A percentile compares a stretch with the other conserved stretches of the same genome.
Evolutionary conservation across 2,888 invertebrate genomes (phyloP).

Genomic region (Creontiades dilutus): DNA sequence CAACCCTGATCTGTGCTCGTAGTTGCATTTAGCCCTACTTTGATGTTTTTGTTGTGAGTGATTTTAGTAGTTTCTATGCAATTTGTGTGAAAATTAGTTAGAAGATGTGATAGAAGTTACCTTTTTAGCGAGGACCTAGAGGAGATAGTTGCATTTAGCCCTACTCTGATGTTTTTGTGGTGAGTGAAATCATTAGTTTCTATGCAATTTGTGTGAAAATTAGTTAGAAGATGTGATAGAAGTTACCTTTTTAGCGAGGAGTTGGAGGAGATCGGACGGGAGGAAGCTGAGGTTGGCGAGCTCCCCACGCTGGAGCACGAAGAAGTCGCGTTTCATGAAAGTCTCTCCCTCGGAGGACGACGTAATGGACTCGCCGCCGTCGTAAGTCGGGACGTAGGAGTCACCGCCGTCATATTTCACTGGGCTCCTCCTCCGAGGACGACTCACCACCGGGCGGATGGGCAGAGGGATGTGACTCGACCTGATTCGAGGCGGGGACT

Average conservation of each 20-base stretch:
- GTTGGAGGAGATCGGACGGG: slow-evolving; percentile 81
- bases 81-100: no score
- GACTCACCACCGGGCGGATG: slow-evolving; percentile 76
- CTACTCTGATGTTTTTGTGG: no score
- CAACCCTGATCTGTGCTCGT: no score
- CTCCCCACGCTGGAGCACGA: slow-evolving; percentile 78
- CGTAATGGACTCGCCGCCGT: slow-evolving; percentile 76
- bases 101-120: no score
- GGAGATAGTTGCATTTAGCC: no score
- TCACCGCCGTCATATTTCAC: slow-evolving; percentile 76
- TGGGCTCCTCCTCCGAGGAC: slow-evolving; percentile 77
- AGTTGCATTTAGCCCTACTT: no score
- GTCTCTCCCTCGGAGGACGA: slow-evolving; percentile 76
- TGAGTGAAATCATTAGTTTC: no score
- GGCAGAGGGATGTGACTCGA: slow-evolving; percentile 77
- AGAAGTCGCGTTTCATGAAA: slow-evolving; percentile 58
- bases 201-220: no score
- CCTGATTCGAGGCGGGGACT: slow-evolving; percentile 45
- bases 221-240: no score
- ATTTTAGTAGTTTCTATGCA: no score
- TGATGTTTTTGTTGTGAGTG: no score
- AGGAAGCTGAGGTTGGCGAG: slow-evolving; percentile 80
- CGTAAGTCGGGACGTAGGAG: slow-evolving; percentile 75
- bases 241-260: slow-evolving; percentile 81
- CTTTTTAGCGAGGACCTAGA: slow-evolving; percentile 83